These are phyloP conservation scores for Furcifer pardalis DNA, from an alignment of 2,797 vertebrate species.

Conservation along the genomic window DNA sequence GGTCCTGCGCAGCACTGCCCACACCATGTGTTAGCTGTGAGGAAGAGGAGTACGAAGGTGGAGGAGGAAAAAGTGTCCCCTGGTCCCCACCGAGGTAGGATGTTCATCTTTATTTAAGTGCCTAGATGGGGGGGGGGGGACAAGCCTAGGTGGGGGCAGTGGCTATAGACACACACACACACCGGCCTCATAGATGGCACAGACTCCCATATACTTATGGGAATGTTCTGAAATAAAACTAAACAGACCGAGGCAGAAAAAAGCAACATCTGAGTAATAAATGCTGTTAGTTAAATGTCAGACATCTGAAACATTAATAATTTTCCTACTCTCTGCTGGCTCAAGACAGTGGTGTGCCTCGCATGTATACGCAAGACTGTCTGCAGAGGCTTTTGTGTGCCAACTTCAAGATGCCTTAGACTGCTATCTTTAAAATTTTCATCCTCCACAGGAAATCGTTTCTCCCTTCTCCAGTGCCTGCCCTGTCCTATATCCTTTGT, in stretches of 20 bases:
- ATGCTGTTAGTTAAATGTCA: slow-evolving; percentile 24
- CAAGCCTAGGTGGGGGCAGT: too few species aligned
- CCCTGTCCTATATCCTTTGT: neutral
- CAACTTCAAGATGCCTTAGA: slow-evolving; percentile 29
- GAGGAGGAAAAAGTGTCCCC: too few species aligned
- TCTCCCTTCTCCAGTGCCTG: neutral
- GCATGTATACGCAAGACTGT: neutral
- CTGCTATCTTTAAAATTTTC: neutral
- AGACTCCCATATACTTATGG: too few species aligned
- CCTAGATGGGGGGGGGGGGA: too few species aligned
- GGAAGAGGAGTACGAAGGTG: too few species aligned
- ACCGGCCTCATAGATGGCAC: too few species aligned
- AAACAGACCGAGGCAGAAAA: slow-evolving; percentile 33
- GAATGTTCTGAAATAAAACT: slow-evolving; percentile 41
- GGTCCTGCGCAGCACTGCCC: too few species aligned
- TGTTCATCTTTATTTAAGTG: too few species aligned
- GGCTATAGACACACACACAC: too few species aligned
- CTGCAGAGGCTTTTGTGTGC: neutral
- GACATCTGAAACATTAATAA: slow-evolving; percentile 44
- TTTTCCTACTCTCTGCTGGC: slow-evolving; percentile 51
- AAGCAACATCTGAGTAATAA: slow-evolving; percentile 14
- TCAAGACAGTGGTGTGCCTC: neutral
- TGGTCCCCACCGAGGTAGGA: too few species aligned
- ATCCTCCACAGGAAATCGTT: neutral
- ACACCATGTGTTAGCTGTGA: too few species aligned